Conservation (phyloP, 2,888 invertebrate genomes). For the Brassicogethes aeneus region DNA sequence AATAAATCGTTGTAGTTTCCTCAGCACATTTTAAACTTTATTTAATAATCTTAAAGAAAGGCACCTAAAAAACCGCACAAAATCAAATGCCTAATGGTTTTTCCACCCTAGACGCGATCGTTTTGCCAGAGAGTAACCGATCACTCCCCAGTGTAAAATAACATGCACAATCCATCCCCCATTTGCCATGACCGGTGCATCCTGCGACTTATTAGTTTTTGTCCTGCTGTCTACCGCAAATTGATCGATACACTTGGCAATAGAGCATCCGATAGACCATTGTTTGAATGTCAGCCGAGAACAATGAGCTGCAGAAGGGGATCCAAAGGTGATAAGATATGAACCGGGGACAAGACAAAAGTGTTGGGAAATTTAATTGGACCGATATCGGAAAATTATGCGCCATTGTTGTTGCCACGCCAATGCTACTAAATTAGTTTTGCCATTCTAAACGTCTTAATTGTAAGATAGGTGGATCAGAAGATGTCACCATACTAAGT, state of each 20-base stretch:
- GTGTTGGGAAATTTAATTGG: slow-evolving; percentile 14
- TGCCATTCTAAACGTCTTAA: no score
- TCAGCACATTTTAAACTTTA: no score
- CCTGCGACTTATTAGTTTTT: slow-evolving; percentile 14
- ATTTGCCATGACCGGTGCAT: slow-evolving; percentile 1
- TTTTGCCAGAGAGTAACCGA: neutral
- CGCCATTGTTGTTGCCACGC: neutral
- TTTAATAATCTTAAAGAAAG: no score
- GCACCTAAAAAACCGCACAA: no score
- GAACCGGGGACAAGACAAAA: slow-evolving; percentile 14
- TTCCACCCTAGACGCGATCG: no score
- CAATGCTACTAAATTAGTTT: no score
- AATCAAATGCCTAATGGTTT: no score
- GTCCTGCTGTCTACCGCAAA: slow-evolving; percentile 9
- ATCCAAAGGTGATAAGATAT: slow-evolving; percentile 11
- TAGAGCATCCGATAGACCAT: slow-evolving; percentile 8
- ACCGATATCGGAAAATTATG: neutral
- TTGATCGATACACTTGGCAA: slow-evolving; percentile 5
- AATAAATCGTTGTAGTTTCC: no score
- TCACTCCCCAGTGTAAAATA: neutral
- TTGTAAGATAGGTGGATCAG: no score
- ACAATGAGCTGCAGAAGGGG: slow-evolving; percentile 17
- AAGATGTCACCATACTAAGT: no score
- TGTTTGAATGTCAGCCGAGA: slow-evolving; percentile 23
- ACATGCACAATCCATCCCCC: slow-evolving; percentile 1